phyloP scores from a whole-genome alignment of 2,797 vertebrate species.

The Hoplostethus atlanticus region DNA sequence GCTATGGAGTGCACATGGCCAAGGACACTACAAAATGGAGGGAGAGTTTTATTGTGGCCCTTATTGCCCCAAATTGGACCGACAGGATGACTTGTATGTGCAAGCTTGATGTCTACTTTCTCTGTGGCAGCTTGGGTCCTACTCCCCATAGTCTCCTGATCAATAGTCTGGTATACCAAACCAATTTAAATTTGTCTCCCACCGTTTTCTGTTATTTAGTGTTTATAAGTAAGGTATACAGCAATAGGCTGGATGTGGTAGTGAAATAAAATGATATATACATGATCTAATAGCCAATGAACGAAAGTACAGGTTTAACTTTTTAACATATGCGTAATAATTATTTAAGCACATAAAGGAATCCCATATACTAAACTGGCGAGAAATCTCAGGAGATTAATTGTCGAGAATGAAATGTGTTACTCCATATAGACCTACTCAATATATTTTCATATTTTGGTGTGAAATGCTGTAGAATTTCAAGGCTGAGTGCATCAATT shows the following conservation, averaged over 20 bases:
- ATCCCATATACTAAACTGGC: neutral
- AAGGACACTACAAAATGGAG: slow-evolving; percentile 79
- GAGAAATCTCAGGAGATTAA: neutral
- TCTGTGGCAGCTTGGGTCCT: slow-evolving; percentile 14
- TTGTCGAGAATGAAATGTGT: no score
- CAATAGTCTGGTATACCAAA: slow-evolving; percentile 32
- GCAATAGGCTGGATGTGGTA: neutral
- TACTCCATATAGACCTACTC: neutral
- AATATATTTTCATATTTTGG: neutral
- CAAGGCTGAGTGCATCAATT: neutral
- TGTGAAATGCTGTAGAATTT: slow-evolving; percentile 9
- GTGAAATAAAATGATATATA: neutral
- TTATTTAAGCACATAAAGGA: neutral
- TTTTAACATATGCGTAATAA: slow-evolving; percentile 21
- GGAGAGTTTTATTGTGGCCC: slow-evolving; percentile 80
- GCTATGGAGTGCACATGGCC: slow-evolving; percentile 74
- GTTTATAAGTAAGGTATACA: neutral
- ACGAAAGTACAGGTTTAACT: neutral
- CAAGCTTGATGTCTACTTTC: slow-evolving; percentile 39
- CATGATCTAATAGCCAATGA: neutral
- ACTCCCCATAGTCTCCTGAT: slow-evolving; percentile 16
- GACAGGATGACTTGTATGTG: slow-evolving; percentile 59
- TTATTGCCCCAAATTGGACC: slow-evolving; percentile 80
- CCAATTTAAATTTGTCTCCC: neutral
- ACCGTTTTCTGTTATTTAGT: neutral